Percentiles rank a stretch among this genome's conserved stretches.
These are phyloP conservation scores for Xenotilapia longispinis DNA, from an alignment of 2,113 vertebrate genomes.

Conservation along the genomic window DNA sequence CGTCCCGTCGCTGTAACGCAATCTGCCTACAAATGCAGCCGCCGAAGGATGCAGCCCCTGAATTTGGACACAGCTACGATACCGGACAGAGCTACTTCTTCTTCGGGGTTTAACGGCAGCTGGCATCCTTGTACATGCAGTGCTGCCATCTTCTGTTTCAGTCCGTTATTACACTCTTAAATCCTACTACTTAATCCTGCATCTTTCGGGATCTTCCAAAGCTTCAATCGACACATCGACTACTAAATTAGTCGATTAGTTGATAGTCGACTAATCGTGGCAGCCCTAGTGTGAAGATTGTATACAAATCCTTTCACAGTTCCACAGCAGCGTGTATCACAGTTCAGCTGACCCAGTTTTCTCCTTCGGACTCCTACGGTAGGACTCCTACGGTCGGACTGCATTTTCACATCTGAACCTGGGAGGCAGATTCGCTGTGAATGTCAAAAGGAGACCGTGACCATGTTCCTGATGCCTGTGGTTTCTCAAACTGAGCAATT, in stretches of 20 bases:
- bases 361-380: not conserved
- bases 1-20: accelerated
- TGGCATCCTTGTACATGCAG: not conserved
- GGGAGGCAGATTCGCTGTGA: not conserved
- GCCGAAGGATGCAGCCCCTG: not conserved
- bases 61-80: not conserved
- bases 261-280: not conserved
- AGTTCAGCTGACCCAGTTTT: not conserved
- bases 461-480: not conserved
- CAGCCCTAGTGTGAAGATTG: not conserved
- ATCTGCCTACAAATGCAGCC: not conserved
- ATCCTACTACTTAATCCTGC: accelerated
- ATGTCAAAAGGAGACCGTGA: not conserved
- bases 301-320: not conserved
- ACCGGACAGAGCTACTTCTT: accelerated
- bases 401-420: not conserved
- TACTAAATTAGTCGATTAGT: accelerated
- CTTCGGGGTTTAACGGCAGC: accelerated
- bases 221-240: accelerated
- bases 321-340: not conserved
- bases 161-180: not conserved
- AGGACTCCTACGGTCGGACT: accelerated
- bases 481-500: not conserved
- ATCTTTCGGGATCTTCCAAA: accelerated
- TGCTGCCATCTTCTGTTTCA: not conserved